Base-by-base conservation (phyloP, 2,113 vertebrate genomes). In the Phylloscopus trochilus region DNA sequence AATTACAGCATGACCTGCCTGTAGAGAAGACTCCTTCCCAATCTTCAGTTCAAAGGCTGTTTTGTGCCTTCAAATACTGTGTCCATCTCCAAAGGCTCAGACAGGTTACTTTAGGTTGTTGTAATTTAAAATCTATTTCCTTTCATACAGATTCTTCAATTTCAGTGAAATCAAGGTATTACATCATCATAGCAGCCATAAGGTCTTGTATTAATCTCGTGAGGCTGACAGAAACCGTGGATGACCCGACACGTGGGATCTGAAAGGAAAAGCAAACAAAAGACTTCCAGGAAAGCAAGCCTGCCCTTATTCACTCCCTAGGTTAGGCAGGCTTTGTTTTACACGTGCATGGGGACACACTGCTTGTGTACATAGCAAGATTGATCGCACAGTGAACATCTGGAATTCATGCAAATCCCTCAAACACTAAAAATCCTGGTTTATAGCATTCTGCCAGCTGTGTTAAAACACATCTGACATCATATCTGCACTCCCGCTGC, bases 391-490 rank as follows among this genome's bases (percentile, higher is more conserved):
- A 90, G 28, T n/a, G 75, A 96, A 94, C 95, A 96, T 96, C 96
- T 97, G 94, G 94, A 96, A 96, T 72, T 70, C 85, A 90, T 86
- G 92, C 79, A 95, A 94, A 93, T 83, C 64, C 59, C 72, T 88
- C 82, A 95, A 85, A 78, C 56, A 78, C 35, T 88, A 89, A 95
- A 91, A 8, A 4, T 41, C 39, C 68, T 41, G 24, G 23, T 96
- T 96, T 96, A 96, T 77, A 92, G 82, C 68, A 24, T 83, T 83
- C 44, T 49, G 18, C 79, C 94, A 95, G 85, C 95, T 95, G 95
- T 90, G 68, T 85, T 90, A 86, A 86, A 96, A 88, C 70, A 90
- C 76, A 83, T 56, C 68, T 93, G 94, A 96, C 90, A 92, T 92
- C 76, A 56, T 95, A 88, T n/a, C 68, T 94, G 90, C 63, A 74